A percentile compares a stretch with the other conserved stretches of the same genome.
Conservation (phyloP, 2,888 invertebrate genomes). For the Tholera decimalis region DNA sequence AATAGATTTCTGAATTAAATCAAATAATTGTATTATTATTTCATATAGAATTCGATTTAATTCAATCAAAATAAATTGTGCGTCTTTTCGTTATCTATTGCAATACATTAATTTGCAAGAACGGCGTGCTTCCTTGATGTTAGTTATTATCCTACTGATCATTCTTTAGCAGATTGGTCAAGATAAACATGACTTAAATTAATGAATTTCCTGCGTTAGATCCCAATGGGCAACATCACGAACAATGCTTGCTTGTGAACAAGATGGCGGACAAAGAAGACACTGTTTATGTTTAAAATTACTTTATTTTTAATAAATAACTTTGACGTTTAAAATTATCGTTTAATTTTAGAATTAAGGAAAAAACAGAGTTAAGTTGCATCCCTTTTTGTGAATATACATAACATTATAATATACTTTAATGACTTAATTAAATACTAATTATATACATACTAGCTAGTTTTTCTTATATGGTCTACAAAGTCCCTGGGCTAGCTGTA, state of each 20-base stretch:
- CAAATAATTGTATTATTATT: background rate
- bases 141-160: conserved; percentile 3
- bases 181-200: conserved; percentile 9
- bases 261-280: conserved; percentile 42
- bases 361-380: background rate
- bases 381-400: conserved; percentile 15
- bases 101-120: background rate
- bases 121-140: conserved; percentile 9
- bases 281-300: conserved; percentile 48
- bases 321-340: conserved; percentile 33
- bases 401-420: conserved; percentile 5
- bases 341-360: conserved; percentile 42
- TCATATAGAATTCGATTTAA: background rate
- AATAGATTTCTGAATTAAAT: background rate
- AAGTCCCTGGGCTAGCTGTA: background rate
- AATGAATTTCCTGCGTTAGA: conserved; percentile 51
- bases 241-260: conserved; percentile 45
- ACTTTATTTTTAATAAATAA: conserved; percentile 64
- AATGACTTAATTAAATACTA: conserved; percentile 1
- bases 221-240: conserved; percentile 46
- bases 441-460: background rate
- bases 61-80: background rate
- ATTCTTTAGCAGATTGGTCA: conserved; percentile 44
- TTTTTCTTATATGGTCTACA: background rate
- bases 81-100: background rate